Percentiles rank a stretch among this genome's conserved stretches.
These are phyloP conservation scores for Tylochromis polylepis DNA, from an alignment of 2,113 vertebrate genomes.

Conservation along the genomic window DNA sequence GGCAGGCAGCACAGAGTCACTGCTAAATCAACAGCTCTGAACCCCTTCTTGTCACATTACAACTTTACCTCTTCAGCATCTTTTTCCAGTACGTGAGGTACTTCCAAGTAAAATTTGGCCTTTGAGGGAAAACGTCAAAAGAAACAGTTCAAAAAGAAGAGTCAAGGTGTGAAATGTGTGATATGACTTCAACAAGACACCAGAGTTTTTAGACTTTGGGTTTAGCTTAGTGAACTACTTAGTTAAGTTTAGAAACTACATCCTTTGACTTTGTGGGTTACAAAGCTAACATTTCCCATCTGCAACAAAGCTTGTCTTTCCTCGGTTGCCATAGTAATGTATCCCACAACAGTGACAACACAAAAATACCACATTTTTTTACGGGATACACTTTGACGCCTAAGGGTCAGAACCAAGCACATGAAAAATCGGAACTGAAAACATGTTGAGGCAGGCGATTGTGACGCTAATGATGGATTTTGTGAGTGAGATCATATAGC, in stretches of 20 bases:
- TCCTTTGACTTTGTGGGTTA: background rate
- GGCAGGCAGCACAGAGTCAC: background rate
- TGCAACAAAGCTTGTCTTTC: background rate
- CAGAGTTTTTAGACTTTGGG: no score
- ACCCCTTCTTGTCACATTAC: background rate
- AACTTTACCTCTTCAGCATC: background rate
- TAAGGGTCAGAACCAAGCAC: background rate
- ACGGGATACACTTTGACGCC: background rate
- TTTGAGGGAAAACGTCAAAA: background rate
- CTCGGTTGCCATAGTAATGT: background rate
- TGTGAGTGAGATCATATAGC: background rate
- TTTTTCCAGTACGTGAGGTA: background rate
- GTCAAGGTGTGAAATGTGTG: background rate
- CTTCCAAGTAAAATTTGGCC: background rate
- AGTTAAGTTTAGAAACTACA: background rate
- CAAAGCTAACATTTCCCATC: background rate
- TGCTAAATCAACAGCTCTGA: background rate
- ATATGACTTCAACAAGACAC: background rate
- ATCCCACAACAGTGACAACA: background rate
- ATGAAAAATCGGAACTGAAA: background rate
- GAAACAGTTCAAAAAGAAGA: no score
- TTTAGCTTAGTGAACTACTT: background rate
- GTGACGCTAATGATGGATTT: background rate
- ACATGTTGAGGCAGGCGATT: background rate
- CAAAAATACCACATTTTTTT: background rate